A percentile compares a stretch with the other conserved stretches of the same genome.
These are phyloP conservation scores for Drosophila kurseongensis DNA, from an alignment of 1,140 invertebrate genomes.

Conservation along the genomic window DNA sequence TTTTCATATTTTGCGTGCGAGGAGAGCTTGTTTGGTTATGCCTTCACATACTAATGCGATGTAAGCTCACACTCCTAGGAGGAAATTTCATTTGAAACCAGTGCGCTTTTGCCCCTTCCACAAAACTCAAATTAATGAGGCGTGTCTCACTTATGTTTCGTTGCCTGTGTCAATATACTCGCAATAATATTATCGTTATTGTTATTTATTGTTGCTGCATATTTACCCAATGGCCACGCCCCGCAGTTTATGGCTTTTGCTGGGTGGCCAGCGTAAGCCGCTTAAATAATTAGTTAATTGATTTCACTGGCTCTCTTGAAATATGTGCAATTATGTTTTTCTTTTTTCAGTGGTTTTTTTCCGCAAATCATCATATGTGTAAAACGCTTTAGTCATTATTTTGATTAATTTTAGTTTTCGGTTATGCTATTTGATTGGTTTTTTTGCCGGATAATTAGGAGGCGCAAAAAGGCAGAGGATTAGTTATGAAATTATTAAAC, in stretches of 20 bases:
- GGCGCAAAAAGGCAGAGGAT: neutral
- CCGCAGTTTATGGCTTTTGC: constrained; percentile 28
- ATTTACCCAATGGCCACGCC: constrained; percentile 29
- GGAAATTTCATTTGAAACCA: constrained; percentile 29
- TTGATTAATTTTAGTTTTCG: constrained; percentile 21
- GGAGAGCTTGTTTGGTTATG: constrained; percentile 32
- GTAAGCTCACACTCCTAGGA: constrained; percentile 1
- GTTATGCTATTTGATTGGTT: constrained; percentile 23
- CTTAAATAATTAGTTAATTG: constrained; percentile 79
- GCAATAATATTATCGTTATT: constrained; percentile 55
- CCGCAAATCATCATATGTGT: constrained; percentile 30
- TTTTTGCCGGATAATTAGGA: constrained; percentile 10
- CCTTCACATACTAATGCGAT: constrained; percentile 49
- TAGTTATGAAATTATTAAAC: neutral
- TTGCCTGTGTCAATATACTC: constrained; percentile 41
- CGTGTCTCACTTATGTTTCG: constrained; percentile 65
- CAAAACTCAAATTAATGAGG: constrained; percentile 72
- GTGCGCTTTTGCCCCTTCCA: neutral
- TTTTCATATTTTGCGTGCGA: constrained; percentile 69
- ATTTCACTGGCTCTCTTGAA: constrained; percentile 40
- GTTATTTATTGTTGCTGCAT: constrained; percentile 42
- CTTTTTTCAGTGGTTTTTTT: constrained; percentile 18
- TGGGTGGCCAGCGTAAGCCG: constrained; percentile 44
- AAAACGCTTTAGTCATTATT: constrained; percentile 22
- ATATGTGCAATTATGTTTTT: constrained; percentile 11